phyloP scores from a whole-genome alignment of 2,888 invertebrate species.

The Drosophila ezoana region DNA sequence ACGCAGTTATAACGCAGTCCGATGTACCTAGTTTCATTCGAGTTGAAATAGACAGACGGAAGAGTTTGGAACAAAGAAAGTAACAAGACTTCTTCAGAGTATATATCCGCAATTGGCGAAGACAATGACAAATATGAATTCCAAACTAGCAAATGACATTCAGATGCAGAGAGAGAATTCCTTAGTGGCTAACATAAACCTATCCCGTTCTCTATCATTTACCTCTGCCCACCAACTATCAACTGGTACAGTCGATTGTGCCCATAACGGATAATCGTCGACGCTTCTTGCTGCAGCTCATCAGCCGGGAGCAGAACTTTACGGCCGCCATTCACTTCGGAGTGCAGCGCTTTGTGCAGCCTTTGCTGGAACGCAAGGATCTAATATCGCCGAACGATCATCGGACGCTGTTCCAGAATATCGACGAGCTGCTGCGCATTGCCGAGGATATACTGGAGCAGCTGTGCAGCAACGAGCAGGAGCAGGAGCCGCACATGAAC shows the following conservation, averaged over 20 bases:
- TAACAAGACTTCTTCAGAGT: too few species aligned
- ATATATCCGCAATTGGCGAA: too few species aligned
- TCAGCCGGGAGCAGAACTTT: conserved; percentile 92
- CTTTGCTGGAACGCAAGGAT: conserved; percentile 90
- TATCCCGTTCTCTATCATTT: neutral
- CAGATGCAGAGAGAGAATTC: neutral
- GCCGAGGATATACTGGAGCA: conserved; percentile 93
- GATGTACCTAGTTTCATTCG: too few species aligned
- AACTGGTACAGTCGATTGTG: conserved; percentile 82
- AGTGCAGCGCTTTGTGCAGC: conserved; percentile 91
- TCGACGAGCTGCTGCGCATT: conserved; percentile 91
- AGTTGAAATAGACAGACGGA: too few species aligned
- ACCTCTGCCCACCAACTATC: neutral
- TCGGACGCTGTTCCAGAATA: conserved; percentile 92
- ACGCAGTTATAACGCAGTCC: too few species aligned
- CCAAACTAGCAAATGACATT: too few species aligned
- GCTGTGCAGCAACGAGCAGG: conserved; percentile 88
- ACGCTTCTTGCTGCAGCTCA: conserved; percentile 90
- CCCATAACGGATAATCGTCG: conserved; percentile 87
- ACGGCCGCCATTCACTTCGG: conserved; percentile 92
- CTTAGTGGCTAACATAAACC: conserved; percentile 16
- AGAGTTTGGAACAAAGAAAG: too few species aligned
- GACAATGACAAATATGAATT: too few species aligned
- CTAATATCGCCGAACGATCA: conserved; percentile 91
- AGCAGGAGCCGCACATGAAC: conserved; percentile 89